Percentiles rank a stretch among this genome's conserved stretches.
phyloP scores from a whole-genome alignment of 2,797 vertebrate species.

The Columba guinea region DNA sequence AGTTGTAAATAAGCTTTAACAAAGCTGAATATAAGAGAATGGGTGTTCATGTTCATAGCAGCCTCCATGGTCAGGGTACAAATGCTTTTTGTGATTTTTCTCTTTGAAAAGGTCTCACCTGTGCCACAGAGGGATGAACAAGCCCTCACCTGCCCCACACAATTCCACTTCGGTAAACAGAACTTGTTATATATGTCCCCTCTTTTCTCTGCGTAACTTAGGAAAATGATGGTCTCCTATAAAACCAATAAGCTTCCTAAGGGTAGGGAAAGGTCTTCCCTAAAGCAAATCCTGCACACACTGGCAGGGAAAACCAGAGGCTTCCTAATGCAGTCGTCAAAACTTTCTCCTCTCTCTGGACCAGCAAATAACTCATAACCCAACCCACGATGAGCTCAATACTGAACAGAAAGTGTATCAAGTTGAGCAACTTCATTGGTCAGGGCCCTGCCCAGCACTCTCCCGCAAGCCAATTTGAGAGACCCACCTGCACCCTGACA shows the following conservation, averaged over 20 bases:
- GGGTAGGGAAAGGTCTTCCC: neutral
- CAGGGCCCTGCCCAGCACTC: neutral
- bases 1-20: neutral
- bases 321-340: neutral
- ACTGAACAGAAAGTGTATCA: neutral
- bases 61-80: neutral
- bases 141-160: neutral
- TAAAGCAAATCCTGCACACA: neutral
- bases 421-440: neutral
- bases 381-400: neutral
- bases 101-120: neutral
- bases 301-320: neutral
- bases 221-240: neutral
- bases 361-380: neutral
- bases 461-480: rapidly evolving
- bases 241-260: neutral
- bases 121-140: neutral
- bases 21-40: neutral
- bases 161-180: neutral
- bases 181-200: neutral
- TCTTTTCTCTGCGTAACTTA: neutral
- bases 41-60: neutral
- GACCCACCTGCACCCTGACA: neutral
- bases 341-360: neutral
- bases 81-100: neutral